A percentile compares a stretch with the other conserved stretches of the same genome.
phyloP scores from a whole-genome alignment of 2,113 vertebrate genomes.

The Pterocles orientalis region DNA sequence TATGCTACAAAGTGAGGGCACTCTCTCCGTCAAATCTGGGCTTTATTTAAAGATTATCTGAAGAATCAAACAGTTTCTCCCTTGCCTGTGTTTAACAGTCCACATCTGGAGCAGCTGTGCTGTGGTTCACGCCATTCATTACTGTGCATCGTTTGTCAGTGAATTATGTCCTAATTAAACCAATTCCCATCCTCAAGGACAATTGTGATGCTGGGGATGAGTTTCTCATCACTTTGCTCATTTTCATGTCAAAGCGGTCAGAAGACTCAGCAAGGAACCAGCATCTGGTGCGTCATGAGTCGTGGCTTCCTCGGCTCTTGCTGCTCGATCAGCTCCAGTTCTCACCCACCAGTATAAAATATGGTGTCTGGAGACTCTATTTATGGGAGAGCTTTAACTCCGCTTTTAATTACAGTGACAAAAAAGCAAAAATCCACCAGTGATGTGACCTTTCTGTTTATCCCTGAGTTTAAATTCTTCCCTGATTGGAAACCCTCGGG shows the following conservation, averaged over 20 bases:
- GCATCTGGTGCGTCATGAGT: not conserved
- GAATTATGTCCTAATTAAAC: rapidly evolving
- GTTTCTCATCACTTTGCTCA: not conserved
- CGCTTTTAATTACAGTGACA: not conserved
- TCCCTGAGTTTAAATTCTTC: not conserved
- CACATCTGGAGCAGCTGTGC: not conserved
- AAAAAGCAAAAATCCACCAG: not conserved
- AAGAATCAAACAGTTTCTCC: not conserved
- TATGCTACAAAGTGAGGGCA: not conserved
- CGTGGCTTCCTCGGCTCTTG: not conserved
- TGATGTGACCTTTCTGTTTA: not conserved
- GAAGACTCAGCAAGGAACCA: not conserved
- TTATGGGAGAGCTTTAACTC: not conserved
- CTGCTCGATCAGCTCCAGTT: not conserved
- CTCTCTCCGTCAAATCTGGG: not conserved
- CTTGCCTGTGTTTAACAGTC: not conserved
- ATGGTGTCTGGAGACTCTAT: not conserved
- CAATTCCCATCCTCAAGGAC: not conserved
- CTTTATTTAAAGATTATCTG: slow-evolving; percentile 10
- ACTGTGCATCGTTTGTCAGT: rapidly evolving
- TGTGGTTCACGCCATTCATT: rapidly evolving
- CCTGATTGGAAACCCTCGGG: not conserved
- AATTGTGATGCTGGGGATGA: rapidly evolving
- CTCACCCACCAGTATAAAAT: not conserved
- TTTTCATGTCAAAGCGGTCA: not conserved